Percentiles rank a stretch among this genome's conserved stretches.
These are phyloP conservation scores for Phenganax subtilis DNA, from an alignment of 92 coral and sea anemone genomes.

Conservation along the genomic window DNA sequence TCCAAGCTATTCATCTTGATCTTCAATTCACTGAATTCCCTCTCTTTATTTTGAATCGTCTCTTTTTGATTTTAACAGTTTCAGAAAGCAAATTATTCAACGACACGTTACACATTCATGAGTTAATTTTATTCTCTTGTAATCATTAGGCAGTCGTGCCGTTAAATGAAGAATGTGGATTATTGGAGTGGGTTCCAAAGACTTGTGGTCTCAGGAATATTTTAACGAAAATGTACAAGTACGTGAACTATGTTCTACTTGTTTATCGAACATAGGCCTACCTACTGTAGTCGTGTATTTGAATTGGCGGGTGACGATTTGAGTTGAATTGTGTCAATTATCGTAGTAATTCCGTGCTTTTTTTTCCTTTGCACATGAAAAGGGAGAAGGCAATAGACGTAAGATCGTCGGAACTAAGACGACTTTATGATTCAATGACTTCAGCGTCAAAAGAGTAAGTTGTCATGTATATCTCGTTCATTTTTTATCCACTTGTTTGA, in stretches of 20 bases:
- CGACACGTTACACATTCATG: neutral
- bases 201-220: conserved; percentile 81
- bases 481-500: neutral
- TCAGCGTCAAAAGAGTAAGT: conserved; percentile 84
- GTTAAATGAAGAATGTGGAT: conserved; percentile 88
- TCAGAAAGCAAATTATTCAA: neutral
- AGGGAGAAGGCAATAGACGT: conserved; percentile 80
- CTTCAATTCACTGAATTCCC: too few relatives aligned
- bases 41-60: too few relatives aligned
- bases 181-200: conserved; percentile 92
- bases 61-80: neutral
- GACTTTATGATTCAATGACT: conserved; percentile 50
- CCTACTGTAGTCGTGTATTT: too few relatives aligned
- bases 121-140: neutral
- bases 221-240: conserved; percentile 80
- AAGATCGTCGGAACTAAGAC: conserved; percentile 67
- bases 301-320: neutral
- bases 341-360: neutral
- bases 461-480: neutral
- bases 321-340: too few relatives aligned
- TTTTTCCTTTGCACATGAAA: neutral
- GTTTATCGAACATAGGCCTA: too few relatives aligned
- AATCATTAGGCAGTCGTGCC: conserved; percentile 79
- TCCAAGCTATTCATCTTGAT: too few relatives aligned
- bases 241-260: neutral